Conservation (phyloP, 1,140 invertebrate species). For the Meteorus sp. region DNA sequence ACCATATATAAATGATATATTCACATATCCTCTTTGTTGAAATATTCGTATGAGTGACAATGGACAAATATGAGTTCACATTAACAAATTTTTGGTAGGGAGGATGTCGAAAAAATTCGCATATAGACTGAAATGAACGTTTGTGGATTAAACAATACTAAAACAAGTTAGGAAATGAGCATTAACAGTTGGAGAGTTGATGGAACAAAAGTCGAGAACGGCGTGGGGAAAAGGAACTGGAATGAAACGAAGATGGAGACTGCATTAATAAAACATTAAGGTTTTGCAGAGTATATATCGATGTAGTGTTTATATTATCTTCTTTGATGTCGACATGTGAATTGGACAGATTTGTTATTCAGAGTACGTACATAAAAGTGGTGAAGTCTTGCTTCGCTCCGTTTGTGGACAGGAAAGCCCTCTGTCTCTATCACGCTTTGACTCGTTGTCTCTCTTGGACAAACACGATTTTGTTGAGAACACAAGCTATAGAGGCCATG, state of each 20-base stretch:
- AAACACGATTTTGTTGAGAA: constrained; percentile 17
- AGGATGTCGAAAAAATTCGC: too few relatives aligned
- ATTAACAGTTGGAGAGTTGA: not conserved
- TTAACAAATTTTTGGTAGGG: too few relatives aligned
- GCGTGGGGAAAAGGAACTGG: not conserved
- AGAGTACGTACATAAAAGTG: constrained; percentile 60
- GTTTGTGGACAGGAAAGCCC: constrained; percentile 47
- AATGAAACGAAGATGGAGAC: constrained; percentile 39
- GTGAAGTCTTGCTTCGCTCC: constrained; percentile 59
- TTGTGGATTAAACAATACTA: not conserved
- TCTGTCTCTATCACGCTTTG: too few relatives aligned
- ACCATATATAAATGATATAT: constrained; percentile 4
- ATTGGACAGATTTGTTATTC: constrained; percentile 63
- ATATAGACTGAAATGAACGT: not conserved
- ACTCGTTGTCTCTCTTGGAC: too few relatives aligned
- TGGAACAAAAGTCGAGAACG: not conserved
- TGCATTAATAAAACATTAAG: constrained; percentile 62
- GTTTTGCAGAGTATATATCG: constrained; percentile 60
- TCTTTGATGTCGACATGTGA: constrained; percentile 62
- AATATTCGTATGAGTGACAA: not conserved
- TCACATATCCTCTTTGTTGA: not conserved
- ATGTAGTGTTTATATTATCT: constrained; percentile 62
- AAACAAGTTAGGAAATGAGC: not conserved
- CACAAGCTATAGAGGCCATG: constrained; percentile 28
- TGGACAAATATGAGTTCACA: too few relatives aligned